Conservation (phyloP, 1,140 invertebrate genomes). For the Lordiphosa collinella region DNA sequence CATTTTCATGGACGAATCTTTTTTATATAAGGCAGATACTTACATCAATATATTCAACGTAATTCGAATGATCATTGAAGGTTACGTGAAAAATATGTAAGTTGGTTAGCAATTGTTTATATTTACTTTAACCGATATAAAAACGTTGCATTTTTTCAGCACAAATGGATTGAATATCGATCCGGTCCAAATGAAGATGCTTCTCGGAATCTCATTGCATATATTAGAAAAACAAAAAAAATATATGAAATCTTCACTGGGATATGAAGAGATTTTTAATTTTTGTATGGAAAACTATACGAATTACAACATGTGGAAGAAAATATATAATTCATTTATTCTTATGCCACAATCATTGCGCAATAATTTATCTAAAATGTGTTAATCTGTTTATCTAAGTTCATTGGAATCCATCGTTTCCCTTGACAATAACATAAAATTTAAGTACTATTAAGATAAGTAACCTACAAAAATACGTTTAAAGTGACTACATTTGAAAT, state of each 20-base stretch:
- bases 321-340: conserved; percentile 21
- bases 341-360: conserved; percentile 18
- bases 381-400: neutral
- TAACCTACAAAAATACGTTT: too few species aligned
- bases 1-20: neutral
- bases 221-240: conserved; percentile 20
- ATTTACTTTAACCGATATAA: neutral
- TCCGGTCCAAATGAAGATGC: conserved; percentile 5
- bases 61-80: conserved; percentile 24
- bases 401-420: neutral
- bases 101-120: neutral
- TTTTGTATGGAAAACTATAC: conserved; percentile 22
- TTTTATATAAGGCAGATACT: neutral
- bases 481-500: too few species aligned
- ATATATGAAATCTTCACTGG: conserved; percentile 3
- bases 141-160: neutral
- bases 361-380: conserved; percentile 8
- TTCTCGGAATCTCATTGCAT: conserved; percentile 14
- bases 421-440: neutral
- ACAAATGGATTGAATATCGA: neutral
- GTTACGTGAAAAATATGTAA: conserved; percentile 34
- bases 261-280: conserved; percentile 17
- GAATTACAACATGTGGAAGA: conserved; percentile 35
- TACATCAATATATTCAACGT: conserved; percentile 11
- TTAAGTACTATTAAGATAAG: too few species aligned